Evolutionary conservation across 1,140 invertebrate genomes (phyloP).

Genomic region (Heliconius hewitsoni): DNA sequence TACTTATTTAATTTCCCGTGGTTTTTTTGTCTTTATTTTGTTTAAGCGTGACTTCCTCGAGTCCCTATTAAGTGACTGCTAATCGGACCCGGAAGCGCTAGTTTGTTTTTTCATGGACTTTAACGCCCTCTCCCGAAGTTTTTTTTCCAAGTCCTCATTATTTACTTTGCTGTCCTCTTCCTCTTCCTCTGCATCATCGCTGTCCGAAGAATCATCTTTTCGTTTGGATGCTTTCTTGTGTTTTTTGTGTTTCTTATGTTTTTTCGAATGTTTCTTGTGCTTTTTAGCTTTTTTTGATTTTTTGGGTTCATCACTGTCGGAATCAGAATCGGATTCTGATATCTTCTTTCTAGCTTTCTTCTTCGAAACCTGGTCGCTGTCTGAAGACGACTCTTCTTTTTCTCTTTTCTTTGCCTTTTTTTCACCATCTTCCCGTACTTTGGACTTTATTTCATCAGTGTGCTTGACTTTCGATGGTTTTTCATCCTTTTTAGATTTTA

Average conservation of each 20-base stretch:
- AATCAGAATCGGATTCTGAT: constrained; percentile 77
- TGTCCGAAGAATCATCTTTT: constrained; percentile 85
- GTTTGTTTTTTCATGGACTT: constrained; percentile 84
- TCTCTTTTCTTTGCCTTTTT: constrained; percentile 81
- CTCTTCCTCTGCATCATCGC: constrained; percentile 84
- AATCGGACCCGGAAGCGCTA: constrained; percentile 77
- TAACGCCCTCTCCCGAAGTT: constrained; percentile 92
- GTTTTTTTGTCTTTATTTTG: constrained; percentile 7
- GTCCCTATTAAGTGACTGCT: constrained; percentile 29
- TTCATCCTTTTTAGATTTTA: constrained; percentile 62
- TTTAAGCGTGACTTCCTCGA: constrained; percentile 1
- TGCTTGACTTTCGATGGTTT: constrained; percentile 62
- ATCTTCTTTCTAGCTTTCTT: constrained; percentile 78
- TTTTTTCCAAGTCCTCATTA: constrained; percentile 92
- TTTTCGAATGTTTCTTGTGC: constrained; percentile 87
- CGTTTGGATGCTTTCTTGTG: constrained; percentile 84
- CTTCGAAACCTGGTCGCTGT: constrained; percentile 82
- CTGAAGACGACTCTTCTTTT: constrained; percentile 84
- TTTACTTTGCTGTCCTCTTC: constrained; percentile 86
- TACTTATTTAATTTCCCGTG: neutral
- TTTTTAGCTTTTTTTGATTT: constrained; percentile 81
- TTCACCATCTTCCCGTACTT: constrained; percentile 63
- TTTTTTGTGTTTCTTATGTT: constrained; percentile 86
- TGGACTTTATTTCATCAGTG: constrained; percentile 62
- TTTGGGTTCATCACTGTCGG: constrained; percentile 79